phyloP scores from a whole-genome alignment of 2,888 invertebrate species.

The Caenorhabditis sp. region DNA sequence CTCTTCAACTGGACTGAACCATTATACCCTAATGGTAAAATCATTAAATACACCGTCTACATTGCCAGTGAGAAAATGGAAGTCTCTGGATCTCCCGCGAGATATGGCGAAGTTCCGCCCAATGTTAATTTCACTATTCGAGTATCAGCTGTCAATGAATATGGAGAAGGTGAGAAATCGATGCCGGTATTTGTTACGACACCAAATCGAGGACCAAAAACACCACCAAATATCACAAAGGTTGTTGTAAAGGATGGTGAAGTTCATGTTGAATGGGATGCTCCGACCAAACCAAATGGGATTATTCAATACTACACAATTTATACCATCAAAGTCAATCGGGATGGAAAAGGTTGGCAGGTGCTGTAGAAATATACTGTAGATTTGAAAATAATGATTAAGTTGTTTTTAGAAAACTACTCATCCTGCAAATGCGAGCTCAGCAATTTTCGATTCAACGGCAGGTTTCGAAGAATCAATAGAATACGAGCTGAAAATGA shows the following conservation, averaged over 20 bases:
- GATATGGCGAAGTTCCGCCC: constrained; percentile 38
- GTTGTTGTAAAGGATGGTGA: constrained; percentile 25
- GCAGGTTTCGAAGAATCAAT: constrained; percentile 34
- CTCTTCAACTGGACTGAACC: constrained; percentile 43
- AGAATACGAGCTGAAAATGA: constrained; percentile 38
- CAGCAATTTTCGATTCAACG: constrained; percentile 11
- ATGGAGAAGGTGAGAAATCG: constrained; percentile 47
- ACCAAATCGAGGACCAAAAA: constrained; percentile 46
- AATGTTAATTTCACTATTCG: constrained; percentile 42
- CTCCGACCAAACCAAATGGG: constrained; percentile 29
- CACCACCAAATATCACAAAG: constrained; percentile 19
- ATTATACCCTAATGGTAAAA: constrained; percentile 45
- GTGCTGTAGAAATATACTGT: neutral
- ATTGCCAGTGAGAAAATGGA: constrained; percentile 34
- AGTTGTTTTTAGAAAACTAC: constrained; percentile 11
- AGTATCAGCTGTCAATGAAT: constrained; percentile 48
- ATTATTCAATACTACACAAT: constrained; percentile 25
- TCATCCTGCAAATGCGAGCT: neutral
- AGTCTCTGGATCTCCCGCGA: constrained; percentile 31
- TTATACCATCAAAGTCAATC: constrained; percentile 12
- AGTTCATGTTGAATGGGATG: constrained; percentile 26
- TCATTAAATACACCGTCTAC: constrained; percentile 34
- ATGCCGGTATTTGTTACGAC: constrained; percentile 41
- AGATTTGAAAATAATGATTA: too few relatives aligned
- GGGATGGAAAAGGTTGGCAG: constrained; percentile 1